Percentiles rank a stretch among this genome's conserved stretches.
These are phyloP conservation scores for Nomada hirtipes DNA, from an alignment of 2,888 invertebrate species.

Conservation along the genomic window DNA sequence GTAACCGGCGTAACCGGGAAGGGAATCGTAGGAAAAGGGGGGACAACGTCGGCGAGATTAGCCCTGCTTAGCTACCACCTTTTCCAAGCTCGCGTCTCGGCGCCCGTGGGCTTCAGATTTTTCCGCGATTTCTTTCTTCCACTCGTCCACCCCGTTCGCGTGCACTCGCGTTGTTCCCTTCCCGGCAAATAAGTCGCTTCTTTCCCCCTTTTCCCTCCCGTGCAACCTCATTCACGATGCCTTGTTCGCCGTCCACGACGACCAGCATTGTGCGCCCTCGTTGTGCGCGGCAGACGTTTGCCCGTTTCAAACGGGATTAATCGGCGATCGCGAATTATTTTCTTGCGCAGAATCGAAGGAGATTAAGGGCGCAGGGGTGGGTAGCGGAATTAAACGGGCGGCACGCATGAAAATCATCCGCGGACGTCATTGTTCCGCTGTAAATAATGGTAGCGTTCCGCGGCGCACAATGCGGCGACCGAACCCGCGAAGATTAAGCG, in stretches of 20 bases:
- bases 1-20: conserved; percentile 27
- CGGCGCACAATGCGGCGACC: conserved; percentile 71
- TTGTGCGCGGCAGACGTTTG: conserved; percentile 1
- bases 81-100: conserved; percentile 25
- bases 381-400: conserved; percentile 38
- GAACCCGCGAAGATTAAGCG: conserved; percentile 76
- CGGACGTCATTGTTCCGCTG: conserved; percentile 71
- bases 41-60: conserved; percentile 54
- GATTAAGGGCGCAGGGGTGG: not conserved
- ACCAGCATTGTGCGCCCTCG: conserved; percentile 19
- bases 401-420: conserved; percentile 76
- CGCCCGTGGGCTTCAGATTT: conserved; percentile 23
- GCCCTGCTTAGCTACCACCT: conserved; percentile 60
- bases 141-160: not conserved
- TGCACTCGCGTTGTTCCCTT: conserved; percentile 5
- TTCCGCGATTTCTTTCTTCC: conserved; percentile 35
- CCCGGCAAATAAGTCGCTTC: conserved; percentile 31
- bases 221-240: not conserved
- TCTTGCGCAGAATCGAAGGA: conserved; percentile 3
- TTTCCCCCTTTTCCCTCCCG: not conserved
- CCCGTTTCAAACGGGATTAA: conserved; percentile 3
- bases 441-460: conserved; percentile 66
- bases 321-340: conserved; percentile 29
- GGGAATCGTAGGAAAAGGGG: not conserved
- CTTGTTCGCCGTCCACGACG: conserved; percentile 11